phyloP scores from a whole-genome alignment of 2,113 vertebrate species.

The Neodontobutis hainanensis region DNA sequence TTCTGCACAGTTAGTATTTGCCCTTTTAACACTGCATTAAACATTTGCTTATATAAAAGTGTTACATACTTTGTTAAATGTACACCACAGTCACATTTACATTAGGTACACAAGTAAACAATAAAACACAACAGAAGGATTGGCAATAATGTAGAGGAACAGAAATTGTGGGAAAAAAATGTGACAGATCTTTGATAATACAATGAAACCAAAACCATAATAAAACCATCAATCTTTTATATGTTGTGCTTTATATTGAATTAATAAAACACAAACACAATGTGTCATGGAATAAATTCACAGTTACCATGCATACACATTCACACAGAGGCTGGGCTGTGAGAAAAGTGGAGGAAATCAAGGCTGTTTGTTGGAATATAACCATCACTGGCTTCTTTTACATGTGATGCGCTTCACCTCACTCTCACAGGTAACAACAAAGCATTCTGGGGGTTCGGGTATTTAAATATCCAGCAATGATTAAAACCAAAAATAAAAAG shows the following conservation, averaged over 20 bases:
- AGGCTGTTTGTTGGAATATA: conserved; percentile 9
- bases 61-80: no score
- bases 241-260: conserved; percentile 7
- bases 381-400: conserved; percentile 16
- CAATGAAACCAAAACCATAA: neutral
- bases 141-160: no score
- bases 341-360: conserved; percentile 17
- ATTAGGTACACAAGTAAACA: no score
- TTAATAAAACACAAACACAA: conserved; percentile 18
- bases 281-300: conserved; percentile 20
- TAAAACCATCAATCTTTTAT: conserved; percentile 17
- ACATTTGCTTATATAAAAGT: no score
- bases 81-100: no score
- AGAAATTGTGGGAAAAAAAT: neutral
- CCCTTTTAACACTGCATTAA: no score
- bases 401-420: conserved; percentile 13
- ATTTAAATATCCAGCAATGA: conserved; percentile 46
- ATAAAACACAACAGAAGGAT: no score
- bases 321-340: no score
- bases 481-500: conserved; percentile 54
- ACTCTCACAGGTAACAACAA: conserved; percentile 50
- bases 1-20: no score
- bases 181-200: neutral
- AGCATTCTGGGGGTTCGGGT: conserved; percentile 17
- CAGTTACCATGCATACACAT: conserved; percentile 13